Percentiles rank a stretch among this genome's conserved stretches.
Conservation (phyloP, 2,113 vertebrate species). For the Andinoacara biseriatus region DNA sequence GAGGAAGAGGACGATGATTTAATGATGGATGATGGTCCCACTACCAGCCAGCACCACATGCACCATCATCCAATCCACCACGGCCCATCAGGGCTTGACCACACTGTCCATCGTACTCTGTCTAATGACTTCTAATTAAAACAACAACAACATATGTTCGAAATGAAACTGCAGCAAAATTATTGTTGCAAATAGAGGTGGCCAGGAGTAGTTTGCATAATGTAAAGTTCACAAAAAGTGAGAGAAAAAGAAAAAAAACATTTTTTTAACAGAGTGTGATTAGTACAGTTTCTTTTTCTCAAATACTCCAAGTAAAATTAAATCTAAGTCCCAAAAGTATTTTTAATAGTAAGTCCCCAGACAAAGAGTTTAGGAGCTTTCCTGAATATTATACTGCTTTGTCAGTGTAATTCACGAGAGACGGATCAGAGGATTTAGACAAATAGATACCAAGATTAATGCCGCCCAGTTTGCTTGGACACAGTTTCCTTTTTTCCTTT, state of each 20-base stretch:
- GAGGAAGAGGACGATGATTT: constrained; percentile 79
- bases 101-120: constrained; percentile 91
- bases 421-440: neutral
- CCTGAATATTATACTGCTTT: neutral
- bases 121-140: constrained; percentile 86
- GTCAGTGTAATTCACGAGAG: neutral
- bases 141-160: neutral
- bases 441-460: neutral
- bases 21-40: constrained; percentile 87
- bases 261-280: neutral
- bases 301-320: neutral
- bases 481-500: neutral
- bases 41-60: constrained; percentile 80
- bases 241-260: too few species aligned
- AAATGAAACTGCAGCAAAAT: constrained; percentile 27
- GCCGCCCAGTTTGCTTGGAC: neutral
- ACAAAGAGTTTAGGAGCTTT: constrained; percentile 6
- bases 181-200: constrained; percentile 10
- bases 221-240: too few species aligned
- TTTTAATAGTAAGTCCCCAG: neutral
- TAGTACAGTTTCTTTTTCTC: neutral
- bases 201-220: constrained; percentile 4
- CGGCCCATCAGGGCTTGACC: constrained; percentile 86
- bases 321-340: neutral
- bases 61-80: constrained; percentile 77